These are phyloP conservation scores for Silurus meridionalis DNA, from an alignment of 2,113 vertebrate genomes.

Conservation along the genomic window DNA sequence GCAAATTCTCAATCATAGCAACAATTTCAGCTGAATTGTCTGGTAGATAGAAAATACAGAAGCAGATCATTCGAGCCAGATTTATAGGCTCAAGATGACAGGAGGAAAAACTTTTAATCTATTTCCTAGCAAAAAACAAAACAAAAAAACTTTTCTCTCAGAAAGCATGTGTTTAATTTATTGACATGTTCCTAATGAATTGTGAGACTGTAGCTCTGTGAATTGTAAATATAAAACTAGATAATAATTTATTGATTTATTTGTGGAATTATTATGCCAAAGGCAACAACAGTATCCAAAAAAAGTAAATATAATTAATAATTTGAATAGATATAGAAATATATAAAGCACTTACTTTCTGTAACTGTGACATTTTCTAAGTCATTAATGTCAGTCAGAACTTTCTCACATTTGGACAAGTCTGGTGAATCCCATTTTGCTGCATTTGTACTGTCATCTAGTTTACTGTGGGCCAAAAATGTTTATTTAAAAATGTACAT, in stretches of 20 bases:
- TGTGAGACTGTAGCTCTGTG: background rate
- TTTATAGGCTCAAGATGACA: background rate
- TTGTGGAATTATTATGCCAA: background rate
- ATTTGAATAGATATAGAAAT: too few relatives aligned
- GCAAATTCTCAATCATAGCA: slow-evolving; percentile 64
- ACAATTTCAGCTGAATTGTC: slow-evolving; percentile 68
- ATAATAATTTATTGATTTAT: background rate
- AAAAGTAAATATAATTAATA: background rate
- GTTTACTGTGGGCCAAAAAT: slow-evolving; percentile 55
- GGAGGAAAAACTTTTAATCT: background rate
- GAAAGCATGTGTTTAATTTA: background rate
- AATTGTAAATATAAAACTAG: background rate
- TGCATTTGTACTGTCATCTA: slow-evolving; percentile 61
- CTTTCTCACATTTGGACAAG: slow-evolving; percentile 68
- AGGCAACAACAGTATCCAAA: background rate
- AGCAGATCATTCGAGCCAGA: background rate
- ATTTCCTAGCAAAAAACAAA: background rate
- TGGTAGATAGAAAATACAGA: slow-evolving; percentile 43
- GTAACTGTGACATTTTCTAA: slow-evolving; percentile 76
- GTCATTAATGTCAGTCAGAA: slow-evolving; percentile 71
- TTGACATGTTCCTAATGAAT: background rate
- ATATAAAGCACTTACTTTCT: slow-evolving; percentile 69
- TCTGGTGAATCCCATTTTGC: slow-evolving; percentile 76
- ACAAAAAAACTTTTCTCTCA: background rate
- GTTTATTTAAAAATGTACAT: background rate